These are phyloP conservation scores for Neomonachus schauinslandi DNA, from an alignment of 2,113 vertebrate species.

Conservation along the genomic window DNA sequence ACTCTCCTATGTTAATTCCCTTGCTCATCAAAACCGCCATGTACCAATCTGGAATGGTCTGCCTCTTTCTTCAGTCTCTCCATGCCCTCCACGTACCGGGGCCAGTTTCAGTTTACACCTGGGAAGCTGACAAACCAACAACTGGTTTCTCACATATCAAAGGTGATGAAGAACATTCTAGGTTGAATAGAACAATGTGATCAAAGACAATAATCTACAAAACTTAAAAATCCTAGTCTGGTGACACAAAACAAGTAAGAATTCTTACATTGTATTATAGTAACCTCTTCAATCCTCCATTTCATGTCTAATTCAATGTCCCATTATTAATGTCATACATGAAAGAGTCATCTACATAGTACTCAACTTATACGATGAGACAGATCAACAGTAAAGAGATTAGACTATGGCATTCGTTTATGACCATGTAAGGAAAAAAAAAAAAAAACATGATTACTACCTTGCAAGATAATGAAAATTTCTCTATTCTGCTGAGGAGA, in stretches of 20 bases:
- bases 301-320: not conserved
- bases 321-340: not conserved
- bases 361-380: not conserved
- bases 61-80: not conserved
- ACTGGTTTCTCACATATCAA: not conserved
- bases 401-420: conserved; percentile 32
- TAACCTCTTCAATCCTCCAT: not conserved
- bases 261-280: not conserved
- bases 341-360: not conserved
- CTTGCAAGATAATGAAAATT: not conserved
- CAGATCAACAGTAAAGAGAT: not conserved
- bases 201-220: not conserved
- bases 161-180: not conserved
- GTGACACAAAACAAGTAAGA: not conserved
- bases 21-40: not conserved
- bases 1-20: not conserved
- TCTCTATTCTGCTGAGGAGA: not conserved
- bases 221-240: not conserved
- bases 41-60: not conserved
- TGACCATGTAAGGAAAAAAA: not conserved
- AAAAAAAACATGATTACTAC: not conserved
- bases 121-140: not conserved
- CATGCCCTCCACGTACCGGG: not conserved
- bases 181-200: not conserved
- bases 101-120: not conserved